Conservation (phyloP, 2,113 vertebrate genomes). For the Passer montanus region DNA sequence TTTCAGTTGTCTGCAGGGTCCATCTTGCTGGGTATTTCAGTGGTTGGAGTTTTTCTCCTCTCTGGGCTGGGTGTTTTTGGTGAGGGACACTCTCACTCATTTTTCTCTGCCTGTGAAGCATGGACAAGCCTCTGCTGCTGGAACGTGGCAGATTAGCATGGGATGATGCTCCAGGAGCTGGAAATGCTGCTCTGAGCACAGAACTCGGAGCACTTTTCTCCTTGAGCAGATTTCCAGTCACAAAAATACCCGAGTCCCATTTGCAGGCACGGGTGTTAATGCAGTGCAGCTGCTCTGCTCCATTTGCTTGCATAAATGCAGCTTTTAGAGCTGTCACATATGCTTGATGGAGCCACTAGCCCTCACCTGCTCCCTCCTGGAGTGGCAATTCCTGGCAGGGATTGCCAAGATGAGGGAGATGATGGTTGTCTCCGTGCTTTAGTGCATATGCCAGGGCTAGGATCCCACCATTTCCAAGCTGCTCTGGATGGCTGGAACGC, state of each 20-base stretch:
- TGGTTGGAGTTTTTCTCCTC: neutral
- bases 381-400: neutral
- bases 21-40: neutral
- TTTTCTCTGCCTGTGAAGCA: neutral
- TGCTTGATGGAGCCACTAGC: neutral
- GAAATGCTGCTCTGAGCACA: neutral
- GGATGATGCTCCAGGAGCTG: neutral
- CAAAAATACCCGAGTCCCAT: neutral
- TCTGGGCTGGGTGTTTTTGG: neutral
- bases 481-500: neutral
- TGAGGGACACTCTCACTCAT: neutral
- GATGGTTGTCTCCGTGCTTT: neutral
- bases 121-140: neutral
- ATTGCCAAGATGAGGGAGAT: neutral
- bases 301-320: constrained; percentile 52
- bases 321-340: constrained; percentile 42
- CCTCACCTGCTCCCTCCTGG: constrained; percentile 6
- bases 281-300: constrained; percentile 30
- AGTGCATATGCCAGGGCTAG: neutral
- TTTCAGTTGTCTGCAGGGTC: neutral
- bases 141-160: rapidly evolving
- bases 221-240: neutral
- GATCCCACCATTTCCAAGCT: neutral
- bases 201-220: neutral
- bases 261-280: constrained; percentile 15